Conservation (phyloP, 2,888 invertebrate species). For the Agrilus mali region DNA sequence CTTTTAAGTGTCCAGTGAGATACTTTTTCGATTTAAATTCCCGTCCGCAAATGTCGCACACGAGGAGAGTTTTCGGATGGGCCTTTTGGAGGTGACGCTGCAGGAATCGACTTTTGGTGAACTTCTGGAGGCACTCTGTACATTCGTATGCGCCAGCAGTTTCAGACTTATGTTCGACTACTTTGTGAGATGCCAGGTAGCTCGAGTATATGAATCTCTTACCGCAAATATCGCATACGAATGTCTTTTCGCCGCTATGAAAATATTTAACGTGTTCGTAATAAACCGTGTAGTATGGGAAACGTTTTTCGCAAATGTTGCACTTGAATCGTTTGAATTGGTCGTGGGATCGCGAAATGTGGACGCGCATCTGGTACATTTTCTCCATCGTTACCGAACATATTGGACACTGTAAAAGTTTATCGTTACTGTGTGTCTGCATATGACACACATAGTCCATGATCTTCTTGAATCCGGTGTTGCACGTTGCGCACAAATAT, state of each 20-base stretch:
- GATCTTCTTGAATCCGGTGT: constrained; percentile 9
- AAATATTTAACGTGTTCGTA: constrained; percentile 12
- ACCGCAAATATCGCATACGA: constrained; percentile 37
- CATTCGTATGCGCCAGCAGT: constrained; percentile 7
- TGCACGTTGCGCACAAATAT: constrained; percentile 9
- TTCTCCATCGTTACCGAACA: not conserved
- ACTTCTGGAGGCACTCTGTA: not conserved
- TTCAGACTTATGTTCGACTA: constrained; percentile 4
- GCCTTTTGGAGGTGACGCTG: constrained; percentile 2
- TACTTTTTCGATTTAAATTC: constrained; percentile 3
- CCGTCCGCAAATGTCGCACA: constrained; percentile 26
- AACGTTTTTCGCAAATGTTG: not conserved
- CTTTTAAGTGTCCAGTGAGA: constrained; percentile 2
- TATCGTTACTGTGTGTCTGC: constrained; percentile 8
- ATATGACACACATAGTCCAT: constrained; percentile 10
- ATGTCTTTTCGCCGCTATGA: constrained; percentile 30
- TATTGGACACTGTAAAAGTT: constrained; percentile 20
- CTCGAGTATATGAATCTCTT: constrained; percentile 30
- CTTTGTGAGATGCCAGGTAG: constrained; percentile 6
- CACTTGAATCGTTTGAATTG: constrained; percentile 1
- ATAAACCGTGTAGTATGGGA: not conserved
- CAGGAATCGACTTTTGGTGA: constrained; percentile 18
- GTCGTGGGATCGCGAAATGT: constrained; percentile 2
- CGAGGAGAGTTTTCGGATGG: constrained; percentile 25
- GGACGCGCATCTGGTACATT: not conserved